Evolutionary conservation across 2,797 vertebrate species (phyloP), one percentile per base, ranked within the genome.

Genomic region (Buceros bicornis): DNA sequence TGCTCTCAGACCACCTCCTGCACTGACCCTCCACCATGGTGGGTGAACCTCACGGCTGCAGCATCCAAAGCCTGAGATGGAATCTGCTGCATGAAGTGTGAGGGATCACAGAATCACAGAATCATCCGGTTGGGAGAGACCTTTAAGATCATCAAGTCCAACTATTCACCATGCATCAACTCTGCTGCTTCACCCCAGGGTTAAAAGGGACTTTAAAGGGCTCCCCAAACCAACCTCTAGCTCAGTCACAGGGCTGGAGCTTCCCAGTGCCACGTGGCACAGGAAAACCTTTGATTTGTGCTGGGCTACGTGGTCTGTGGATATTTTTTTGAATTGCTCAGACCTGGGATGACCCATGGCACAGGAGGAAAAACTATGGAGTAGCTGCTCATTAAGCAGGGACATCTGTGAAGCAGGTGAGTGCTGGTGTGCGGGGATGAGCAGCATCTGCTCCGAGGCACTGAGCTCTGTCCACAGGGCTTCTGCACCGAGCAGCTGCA

Each of bases 21-120:
- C 1, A 0, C 0, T 2, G 40, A 48, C 45, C 37, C 40, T 74
- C 20, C 20, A 26, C 25, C 53, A 7, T 0, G 0, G 50, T 11
- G 24, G 47, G 45, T 10, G 25, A 50, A 74, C 8, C 28, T 18
- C 17, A 29, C 4, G 22, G 33, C 71, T 54, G 66, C 66, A 76
- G 57, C 82, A 87, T 6, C 62, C 13, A 60, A 40, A 71, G 48
- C 4, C 16, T 0, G 0, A 10, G 54, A 1, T 7, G 21, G 53
- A 71, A 8, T 48, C 66, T 29, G 4, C 57, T 28, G 77, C 42
- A 62, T 24, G 62, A 10, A 28, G 64, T 54, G 4, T 0, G 3
- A 60, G 25, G 40, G 17, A 22, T 40, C 37, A 40, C 37, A 40
- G 37, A 40, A 40, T 40, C 37, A 40, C 37, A 12, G 37, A 40